Evolutionary conservation across 1,140 invertebrate species (phyloP).

Genomic region (Cotesia glomerata): DNA sequence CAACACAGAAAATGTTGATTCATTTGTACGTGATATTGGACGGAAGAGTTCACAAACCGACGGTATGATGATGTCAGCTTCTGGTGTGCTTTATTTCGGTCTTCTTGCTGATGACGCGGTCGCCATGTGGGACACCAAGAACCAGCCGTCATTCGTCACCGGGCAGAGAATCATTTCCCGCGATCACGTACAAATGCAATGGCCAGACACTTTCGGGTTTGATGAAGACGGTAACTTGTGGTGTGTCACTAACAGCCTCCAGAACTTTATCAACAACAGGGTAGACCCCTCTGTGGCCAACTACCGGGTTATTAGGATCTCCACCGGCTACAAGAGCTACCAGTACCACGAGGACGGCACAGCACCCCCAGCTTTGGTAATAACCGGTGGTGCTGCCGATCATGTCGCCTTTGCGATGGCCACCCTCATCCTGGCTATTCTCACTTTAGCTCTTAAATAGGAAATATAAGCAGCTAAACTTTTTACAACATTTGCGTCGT

Average conservation of each 20-base stretch:
- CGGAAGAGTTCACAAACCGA: conserved; percentile 70
- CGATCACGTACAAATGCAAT: conserved; percentile 71
- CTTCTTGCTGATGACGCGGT: conserved; percentile 71
- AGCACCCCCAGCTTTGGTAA: conserved; percentile 47
- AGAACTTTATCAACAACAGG: conserved; percentile 67
- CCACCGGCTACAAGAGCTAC: conserved; percentile 68
- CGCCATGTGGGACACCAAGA: conserved; percentile 70
- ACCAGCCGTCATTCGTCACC: conserved; percentile 46
- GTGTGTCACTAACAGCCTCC: conserved; percentile 71
- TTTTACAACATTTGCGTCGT: not conserved
- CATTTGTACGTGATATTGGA: conserved; percentile 65
- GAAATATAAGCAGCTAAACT: not conserved
- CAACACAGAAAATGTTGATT: conserved; percentile 50
- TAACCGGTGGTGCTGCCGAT: conserved; percentile 48
- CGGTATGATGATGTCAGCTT: conserved; percentile 74
- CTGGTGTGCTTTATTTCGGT: conserved; percentile 71
- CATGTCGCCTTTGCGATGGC: conserved; percentile 20
- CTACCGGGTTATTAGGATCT: conserved; percentile 66
- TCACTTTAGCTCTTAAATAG: conserved; percentile 25
- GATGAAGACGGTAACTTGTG: conserved; percentile 70
- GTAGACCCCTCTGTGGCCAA: conserved; percentile 65
- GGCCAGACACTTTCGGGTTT: conserved; percentile 75
- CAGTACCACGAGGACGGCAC: conserved; percentile 63
- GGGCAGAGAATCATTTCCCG: conserved; percentile 69
- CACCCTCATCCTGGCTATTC: conserved; percentile 20